These are phyloP conservation scores for Tenthredo mesomela DNA, from an alignment of 2,888 invertebrate species.

Conservation along the genomic window DNA sequence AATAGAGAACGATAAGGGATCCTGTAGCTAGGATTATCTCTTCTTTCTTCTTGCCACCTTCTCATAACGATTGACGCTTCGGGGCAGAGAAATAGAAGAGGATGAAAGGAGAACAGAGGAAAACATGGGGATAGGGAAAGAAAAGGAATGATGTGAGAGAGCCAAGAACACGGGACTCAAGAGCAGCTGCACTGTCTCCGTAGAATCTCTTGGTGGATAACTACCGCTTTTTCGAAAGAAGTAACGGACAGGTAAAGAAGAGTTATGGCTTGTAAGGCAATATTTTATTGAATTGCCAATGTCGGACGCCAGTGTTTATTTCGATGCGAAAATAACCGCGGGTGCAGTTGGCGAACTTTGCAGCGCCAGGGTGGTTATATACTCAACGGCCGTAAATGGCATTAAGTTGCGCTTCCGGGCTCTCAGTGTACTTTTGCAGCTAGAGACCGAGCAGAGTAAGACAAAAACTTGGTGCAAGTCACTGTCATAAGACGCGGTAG, in stretches of 20 bases:
- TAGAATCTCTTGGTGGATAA: conserved; percentile 38
- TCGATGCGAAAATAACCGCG: conserved; percentile 38
- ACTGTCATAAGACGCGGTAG: background rate
- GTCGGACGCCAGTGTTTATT: conserved; percentile 35
- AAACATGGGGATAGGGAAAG: conserved; percentile 1
- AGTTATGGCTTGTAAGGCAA: conserved; percentile 43
- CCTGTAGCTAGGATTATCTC: conserved; percentile 60
- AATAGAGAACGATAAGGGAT: conserved; percentile 64
- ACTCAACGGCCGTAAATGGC: conserved; percentile 34
- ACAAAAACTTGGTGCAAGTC: conserved; percentile 13
- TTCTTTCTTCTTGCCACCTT: conserved; percentile 13
- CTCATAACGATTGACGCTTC: conserved; percentile 23
- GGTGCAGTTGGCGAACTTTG: conserved; percentile 34
- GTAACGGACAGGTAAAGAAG: conserved; percentile 50
- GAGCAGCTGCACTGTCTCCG: conserved; percentile 45
- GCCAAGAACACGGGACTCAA: conserved; percentile 14
- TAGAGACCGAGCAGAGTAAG: background rate
- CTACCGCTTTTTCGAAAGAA: conserved; percentile 49
- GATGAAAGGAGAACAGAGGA: background rate
- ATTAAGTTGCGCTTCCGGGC: conserved; percentile 31
- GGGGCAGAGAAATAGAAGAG: background rate
- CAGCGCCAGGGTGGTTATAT: conserved; percentile 14
- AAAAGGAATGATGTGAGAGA: conserved; percentile 11
- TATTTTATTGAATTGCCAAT: conserved; percentile 47
- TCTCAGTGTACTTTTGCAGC: conserved; percentile 14